phyloP scores from a whole-genome alignment of 2,888 invertebrate species.

The Amblyjoppa fuscipennis region DNA sequence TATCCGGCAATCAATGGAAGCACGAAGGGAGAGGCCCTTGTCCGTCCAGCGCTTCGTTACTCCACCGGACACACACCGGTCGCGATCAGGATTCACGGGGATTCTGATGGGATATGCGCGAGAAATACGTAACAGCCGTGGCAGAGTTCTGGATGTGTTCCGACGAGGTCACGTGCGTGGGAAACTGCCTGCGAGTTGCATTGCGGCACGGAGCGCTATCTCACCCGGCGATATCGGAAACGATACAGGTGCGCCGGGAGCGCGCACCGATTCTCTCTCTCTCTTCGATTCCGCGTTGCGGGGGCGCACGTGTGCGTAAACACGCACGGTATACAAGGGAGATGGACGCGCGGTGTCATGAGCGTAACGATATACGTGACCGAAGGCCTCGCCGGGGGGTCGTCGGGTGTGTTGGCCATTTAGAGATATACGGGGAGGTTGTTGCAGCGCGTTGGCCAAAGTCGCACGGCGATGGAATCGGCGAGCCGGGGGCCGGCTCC shows the following conservation, averaged over 20 bases:
- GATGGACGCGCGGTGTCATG: slow-evolving; percentile 75
- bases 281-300: not conserved
- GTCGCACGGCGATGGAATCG: slow-evolving; percentile 56
- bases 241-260: slow-evolving; percentile 11
- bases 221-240: slow-evolving; percentile 41
- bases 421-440: slow-evolving; percentile 42
- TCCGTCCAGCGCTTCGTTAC: slow-evolving; percentile 1
- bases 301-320: slow-evolving; percentile 20
- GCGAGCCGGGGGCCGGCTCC: slow-evolving; percentile 48
- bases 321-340: slow-evolving; percentile 53
- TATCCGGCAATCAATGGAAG: not conserved
- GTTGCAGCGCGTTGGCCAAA: slow-evolving; percentile 38
- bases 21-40: not conserved
- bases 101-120: slow-evolving; percentile 13
- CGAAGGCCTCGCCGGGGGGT: slow-evolving; percentile 2
- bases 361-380: slow-evolving; percentile 79
- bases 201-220: not conserved
- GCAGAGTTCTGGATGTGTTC: slow-evolving; percentile 23
- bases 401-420: slow-evolving; percentile 15
- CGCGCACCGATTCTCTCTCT: not conserved
- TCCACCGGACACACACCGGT: not conserved
- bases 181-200: slow-evolving; percentile 36
- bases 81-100: slow-evolving; percentile 39
- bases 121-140: slow-evolving; percentile 17
- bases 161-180: slow-evolving; percentile 40